Evolutionary conservation across 2,888 invertebrate species (phyloP).

Genomic region (Pseudolycoriella hygida): DNA sequence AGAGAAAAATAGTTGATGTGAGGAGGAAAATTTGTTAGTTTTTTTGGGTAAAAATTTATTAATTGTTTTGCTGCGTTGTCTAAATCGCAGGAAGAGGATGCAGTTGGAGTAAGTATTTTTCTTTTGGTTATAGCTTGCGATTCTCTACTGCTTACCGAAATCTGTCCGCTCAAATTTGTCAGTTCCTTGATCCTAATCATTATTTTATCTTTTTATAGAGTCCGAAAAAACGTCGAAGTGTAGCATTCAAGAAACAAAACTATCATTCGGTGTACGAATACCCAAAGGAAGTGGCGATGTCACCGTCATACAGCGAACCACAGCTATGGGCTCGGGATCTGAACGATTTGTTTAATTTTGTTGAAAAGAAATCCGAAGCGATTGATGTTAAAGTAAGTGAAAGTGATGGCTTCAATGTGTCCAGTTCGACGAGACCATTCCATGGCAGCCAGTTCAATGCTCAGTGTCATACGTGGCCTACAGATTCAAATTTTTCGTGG

Average conservation of each 20-base stretch:
- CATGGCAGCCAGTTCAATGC: constrained; percentile 13
- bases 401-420: constrained; percentile 13
- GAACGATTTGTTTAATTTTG: constrained; percentile 4
- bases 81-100: constrained; percentile 1
- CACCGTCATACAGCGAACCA: constrained; percentile 14
- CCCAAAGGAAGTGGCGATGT: constrained; percentile 42
- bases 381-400: neutral
- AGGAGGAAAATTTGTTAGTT: too few relatives aligned
- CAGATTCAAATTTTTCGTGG: constrained; percentile 15
- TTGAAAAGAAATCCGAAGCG: neutral
- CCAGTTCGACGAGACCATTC: constrained; percentile 14
- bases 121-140: too few relatives aligned
- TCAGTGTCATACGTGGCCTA: constrained; percentile 15
- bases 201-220: constrained; percentile 28
- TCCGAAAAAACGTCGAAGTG: constrained; percentile 40
- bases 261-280: constrained; percentile 74
- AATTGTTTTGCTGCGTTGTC: neutral
- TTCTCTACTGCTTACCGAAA: too few relatives aligned
- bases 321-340: constrained; percentile 9
- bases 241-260: constrained; percentile 68
- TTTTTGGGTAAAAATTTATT: neutral
- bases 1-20: too few relatives aligned
- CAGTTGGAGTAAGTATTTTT: neutral
- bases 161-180: too few relatives aligned
- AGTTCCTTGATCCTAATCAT: neutral